Conservation (phyloP, 2,113 vertebrate genomes). For the Microcebus ravelobensis region DNA sequence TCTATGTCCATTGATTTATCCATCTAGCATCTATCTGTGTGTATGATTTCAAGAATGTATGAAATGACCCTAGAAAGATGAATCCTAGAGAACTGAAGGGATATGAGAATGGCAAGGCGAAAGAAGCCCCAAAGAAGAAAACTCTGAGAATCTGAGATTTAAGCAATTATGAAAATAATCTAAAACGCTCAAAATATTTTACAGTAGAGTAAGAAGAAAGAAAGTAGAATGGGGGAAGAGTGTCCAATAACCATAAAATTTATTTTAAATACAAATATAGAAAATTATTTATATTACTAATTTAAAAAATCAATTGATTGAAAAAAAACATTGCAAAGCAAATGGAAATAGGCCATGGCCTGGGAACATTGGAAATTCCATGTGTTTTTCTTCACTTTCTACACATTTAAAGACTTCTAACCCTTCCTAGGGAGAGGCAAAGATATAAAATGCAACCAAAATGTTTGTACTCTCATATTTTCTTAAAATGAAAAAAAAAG, state of each 20-base stretch:
- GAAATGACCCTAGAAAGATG: neutral
- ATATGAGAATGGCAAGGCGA: neutral
- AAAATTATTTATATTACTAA: neutral
- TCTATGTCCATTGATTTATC: neutral
- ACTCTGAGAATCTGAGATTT: neutral
- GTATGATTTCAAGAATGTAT: neutral
- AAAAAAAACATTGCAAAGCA: neutral
- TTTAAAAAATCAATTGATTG: neutral
- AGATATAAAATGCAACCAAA: too few species aligned
- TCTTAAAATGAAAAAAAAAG: too few species aligned
- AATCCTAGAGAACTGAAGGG: neutral
- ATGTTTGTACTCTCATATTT: too few species aligned
- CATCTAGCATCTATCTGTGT: neutral
- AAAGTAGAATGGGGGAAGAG: neutral
- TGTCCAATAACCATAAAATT: neutral
- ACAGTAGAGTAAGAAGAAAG: neutral
- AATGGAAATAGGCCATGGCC: neutral
- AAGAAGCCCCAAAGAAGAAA: neutral
- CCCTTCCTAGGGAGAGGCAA: too few species aligned
- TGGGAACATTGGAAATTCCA: neutral
- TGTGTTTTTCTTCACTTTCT: neutral
- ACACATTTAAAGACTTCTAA: neutral
- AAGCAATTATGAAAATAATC: neutral
- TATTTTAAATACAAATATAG: neutral
- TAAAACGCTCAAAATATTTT: neutral